Conservation (phyloP, 2,113 vertebrate genomes). For the Thryonomys swinderianus region DNA sequence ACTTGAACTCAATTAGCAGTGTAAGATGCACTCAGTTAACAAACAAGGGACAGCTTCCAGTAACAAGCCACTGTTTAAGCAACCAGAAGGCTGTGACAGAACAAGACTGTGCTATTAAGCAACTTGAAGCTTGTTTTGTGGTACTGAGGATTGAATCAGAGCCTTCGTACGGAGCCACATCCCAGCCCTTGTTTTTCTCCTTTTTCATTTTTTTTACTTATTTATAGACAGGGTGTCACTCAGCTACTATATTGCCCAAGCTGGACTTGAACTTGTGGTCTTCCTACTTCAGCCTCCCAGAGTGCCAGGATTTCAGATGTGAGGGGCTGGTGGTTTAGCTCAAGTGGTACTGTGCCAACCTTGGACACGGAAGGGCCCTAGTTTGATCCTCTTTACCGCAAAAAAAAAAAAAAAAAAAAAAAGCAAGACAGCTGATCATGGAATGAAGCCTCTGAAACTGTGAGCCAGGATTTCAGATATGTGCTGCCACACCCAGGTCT, state of each 20-base stretch:
- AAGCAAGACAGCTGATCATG: too few relatives aligned
- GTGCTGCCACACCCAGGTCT: background rate
- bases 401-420: too few relatives aligned
- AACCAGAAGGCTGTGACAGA: background rate
- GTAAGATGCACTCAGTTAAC: background rate
- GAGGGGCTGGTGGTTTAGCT: too few relatives aligned
- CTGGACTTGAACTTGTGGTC: background rate
- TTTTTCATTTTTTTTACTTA: background rate
- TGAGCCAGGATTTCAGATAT: background rate
- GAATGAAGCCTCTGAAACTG: too few relatives aligned
- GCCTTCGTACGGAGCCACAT: background rate
- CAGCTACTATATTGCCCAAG: background rate
- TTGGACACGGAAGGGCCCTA: too few relatives aligned
- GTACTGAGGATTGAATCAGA: background rate
- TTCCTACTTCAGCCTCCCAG: background rate
- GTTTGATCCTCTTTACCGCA: too few relatives aligned
- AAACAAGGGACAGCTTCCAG: background rate
- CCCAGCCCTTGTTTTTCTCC: background rate
- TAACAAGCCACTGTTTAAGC: background rate
- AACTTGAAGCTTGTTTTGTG: background rate
- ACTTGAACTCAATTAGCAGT: conserved; percentile 34
- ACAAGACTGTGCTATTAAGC: background rate
- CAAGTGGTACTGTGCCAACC: too few relatives aligned
- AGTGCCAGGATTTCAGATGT: background rate
- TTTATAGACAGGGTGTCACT: background rate